Base-by-base conservation (phyloP, 2,113 vertebrate species). In the Rhizomys pruinosus region DNA sequence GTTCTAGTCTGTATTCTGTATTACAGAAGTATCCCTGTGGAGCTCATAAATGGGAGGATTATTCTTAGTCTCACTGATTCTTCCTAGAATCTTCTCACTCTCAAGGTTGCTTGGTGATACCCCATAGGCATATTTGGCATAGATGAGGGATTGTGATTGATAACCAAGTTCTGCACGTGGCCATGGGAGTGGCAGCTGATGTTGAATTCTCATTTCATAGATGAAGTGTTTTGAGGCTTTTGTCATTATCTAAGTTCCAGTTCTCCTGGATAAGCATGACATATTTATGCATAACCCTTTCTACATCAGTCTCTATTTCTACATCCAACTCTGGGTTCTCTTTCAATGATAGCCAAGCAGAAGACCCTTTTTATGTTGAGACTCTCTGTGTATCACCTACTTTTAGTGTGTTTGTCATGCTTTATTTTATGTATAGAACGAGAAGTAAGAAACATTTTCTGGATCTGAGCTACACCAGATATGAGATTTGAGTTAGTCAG, bases 361-460 rank as follows among this genome's bases (percentile, higher is more conserved):
- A 69, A 85, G 89, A 81, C 29, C 55, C 73, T 82, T 37, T 84
- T 39, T 7, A 22, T 32, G 52, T 80, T 86, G 44, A 87, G 42
- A 87, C 7, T 69, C 20, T 1, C 22, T 89, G 4, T 32, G 27
- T 57, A 32, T 78, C 64, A 3, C 61, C 91, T 78, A 37, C 57
- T 78, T 93, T 90, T 22, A 44, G 86, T 80, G 27, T 52, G 55
- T 66, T 37, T 80, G 19, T 77, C 17, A 93, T 77, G 39, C 29
- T 55, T 82, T 44, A 74, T 76, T 68, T 47, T 66, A 27, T 13
- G n/a, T 73, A 1, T 81, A n/a, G 6, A 76, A 15, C 80, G 27
- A 25, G 72, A 94, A 22, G 22, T 88, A 52, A 57, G 34, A 66
- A 39, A 42, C 12, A 15, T 79, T 85, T 84, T 77, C 61, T 82